A percentile compares a stretch with the other conserved stretches of the same genome.
Evolutionary conservation across 2,797 vertebrate genomes (phyloP).

Genomic region (Microctenopoma steveboyesi): DNA sequence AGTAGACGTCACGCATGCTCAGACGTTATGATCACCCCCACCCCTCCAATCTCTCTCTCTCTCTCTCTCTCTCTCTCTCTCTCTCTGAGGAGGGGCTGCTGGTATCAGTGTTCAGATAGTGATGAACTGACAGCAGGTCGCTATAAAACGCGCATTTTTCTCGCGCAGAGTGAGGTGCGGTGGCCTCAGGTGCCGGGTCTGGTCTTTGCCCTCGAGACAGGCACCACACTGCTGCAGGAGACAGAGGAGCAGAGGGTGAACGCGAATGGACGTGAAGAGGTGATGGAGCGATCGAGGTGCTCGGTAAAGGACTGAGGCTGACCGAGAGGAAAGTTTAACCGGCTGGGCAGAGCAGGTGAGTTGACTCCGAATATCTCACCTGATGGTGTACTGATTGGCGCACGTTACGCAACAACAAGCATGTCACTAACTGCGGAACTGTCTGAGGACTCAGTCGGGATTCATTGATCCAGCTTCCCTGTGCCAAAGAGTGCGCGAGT

Average conservation of each 20-base stretch:
- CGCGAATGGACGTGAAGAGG: constrained; percentile 48
- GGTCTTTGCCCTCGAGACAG: constrained; percentile 48
- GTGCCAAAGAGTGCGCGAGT: constrained; percentile 22
- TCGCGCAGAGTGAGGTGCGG: constrained; percentile 36
- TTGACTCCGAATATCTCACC: neutral
- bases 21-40: constrained; percentile 48
- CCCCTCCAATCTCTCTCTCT: constrained; percentile 9
- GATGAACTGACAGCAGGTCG: constrained; percentile 57
- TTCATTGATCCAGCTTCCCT: constrained; percentile 11
- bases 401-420: constrained; percentile 1
- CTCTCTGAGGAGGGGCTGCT: constrained; percentile 50
- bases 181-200: constrained; percentile 31
- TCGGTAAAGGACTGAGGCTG: constrained; percentile 56
- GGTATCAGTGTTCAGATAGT: constrained; percentile 39
- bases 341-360: constrained; percentile 63
- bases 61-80: constrained; percentile 8
- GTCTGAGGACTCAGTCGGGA: neutral
- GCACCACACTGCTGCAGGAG: constrained; percentile 34
- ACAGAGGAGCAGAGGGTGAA: neutral
- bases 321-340: constrained; percentile 52
- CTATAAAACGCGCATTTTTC: constrained; percentile 31
- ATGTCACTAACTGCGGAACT: constrained; percentile 5
- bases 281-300: constrained; percentile 59
- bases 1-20: constrained; percentile 71
- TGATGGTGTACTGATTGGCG: neutral